Conservation (phyloP, 2,797 vertebrate species). For the Avahi laniger region DNA sequence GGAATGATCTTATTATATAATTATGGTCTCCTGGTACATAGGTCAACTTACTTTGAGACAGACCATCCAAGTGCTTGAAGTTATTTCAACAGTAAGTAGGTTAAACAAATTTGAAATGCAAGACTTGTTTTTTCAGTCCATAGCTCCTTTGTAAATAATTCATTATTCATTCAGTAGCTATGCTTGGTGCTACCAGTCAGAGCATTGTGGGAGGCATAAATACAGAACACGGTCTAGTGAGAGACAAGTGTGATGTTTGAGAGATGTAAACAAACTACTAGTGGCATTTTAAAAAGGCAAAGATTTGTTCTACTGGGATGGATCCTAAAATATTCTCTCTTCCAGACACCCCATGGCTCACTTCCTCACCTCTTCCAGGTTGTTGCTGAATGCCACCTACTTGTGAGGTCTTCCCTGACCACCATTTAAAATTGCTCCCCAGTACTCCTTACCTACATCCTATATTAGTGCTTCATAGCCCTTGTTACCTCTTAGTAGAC, state of each 20-base stretch:
- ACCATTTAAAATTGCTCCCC: background rate
- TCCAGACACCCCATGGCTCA: background rate
- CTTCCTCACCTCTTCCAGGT: background rate
- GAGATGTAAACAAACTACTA: conserved; percentile 30
- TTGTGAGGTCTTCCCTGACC: background rate
- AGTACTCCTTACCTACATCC: background rate
- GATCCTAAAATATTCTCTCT: background rate
- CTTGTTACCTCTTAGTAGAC: background rate
- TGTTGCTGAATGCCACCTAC: background rate
- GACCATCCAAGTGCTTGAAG: conserved; percentile 53
- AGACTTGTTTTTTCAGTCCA: conserved; percentile 64
- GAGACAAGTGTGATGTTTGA: background rate
- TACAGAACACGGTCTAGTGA: conserved; percentile 22
- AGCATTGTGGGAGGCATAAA: conserved; percentile 59
- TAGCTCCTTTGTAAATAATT: conserved; percentile 70
- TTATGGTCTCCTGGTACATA: conserved; percentile 11
- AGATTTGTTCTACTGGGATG: background rate
- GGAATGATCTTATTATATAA: conserved; percentile 58
- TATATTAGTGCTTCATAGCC: background rate
- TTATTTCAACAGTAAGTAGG: conserved; percentile 67
- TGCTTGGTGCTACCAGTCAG: background rate
- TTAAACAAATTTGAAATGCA: conserved; percentile 71
- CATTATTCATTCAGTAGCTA: conserved; percentile 66
- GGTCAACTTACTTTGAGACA: conserved; percentile 56
- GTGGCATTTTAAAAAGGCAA: conserved; percentile 42